Percentiles rank a stretch among this genome's conserved stretches.
These are phyloP conservation scores for Mythimna pallens DNA, from an alignment of 2,888 invertebrate species.

Conservation along the genomic window DNA sequence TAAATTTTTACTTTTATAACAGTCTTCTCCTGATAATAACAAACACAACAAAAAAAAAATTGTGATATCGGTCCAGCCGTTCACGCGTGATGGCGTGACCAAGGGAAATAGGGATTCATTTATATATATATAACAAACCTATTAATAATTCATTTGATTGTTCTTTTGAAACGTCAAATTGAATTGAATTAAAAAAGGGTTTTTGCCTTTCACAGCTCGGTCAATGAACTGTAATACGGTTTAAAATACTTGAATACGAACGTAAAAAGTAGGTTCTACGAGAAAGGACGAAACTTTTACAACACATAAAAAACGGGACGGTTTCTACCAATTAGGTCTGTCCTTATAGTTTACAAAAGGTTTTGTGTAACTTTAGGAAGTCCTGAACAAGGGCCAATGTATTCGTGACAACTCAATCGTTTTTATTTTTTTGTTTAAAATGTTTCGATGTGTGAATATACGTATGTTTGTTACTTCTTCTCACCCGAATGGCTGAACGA, in stretches of 20 bases:
- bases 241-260: conserved; percentile 10
- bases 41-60: too few species aligned
- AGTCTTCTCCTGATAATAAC: too few species aligned
- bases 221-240: conserved; percentile 14
- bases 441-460: background rate
- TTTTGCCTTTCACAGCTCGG: background rate
- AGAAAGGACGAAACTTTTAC: conserved; percentile 2
- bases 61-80: too few species aligned
- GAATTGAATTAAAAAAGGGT: background rate
- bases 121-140: background rate
- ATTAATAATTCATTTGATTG: background rate
- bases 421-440: background rate
- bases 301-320: background rate
- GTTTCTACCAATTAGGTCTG: conserved; percentile 11
- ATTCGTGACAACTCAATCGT: background rate
- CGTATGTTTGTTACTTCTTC: too few species aligned
- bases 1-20: too few species aligned
- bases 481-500: too few species aligned
- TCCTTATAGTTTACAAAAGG: conserved; percentile 16
- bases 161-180: background rate
- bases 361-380: background rate
- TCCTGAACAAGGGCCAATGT: background rate
- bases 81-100: too few species aligned
- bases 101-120: too few species aligned
- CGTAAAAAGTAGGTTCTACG: background rate